Base-by-base conservation (phyloP, 2,888 invertebrate species). In the Agrochola macilenta region DNA sequence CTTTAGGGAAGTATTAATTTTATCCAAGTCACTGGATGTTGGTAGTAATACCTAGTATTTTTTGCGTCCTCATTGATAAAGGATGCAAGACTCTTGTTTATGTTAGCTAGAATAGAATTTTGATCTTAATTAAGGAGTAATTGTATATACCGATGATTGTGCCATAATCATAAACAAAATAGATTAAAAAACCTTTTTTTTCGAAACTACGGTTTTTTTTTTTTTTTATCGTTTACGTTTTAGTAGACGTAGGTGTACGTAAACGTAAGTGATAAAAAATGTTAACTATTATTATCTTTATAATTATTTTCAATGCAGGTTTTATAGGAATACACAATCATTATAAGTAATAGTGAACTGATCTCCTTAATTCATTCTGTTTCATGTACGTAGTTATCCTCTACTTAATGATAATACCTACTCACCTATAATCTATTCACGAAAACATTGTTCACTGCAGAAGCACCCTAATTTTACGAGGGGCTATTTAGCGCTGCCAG, bases 401-500 rank as follows among this genome's bases (percentile, higher is more conserved):
- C 12, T 49, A 8, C 8, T 4, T 20, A 71, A 46, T 70, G 3
- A 5, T 23, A 64, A 23, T 43, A 61, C 23, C 14, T 35, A 74
- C 17, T 14, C 60, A 76, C 30, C n/a, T n/a, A n/a, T n/a, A n/a
- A n/a, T n/a, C 23, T 49, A 57, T 43, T 63, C 54, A 81, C 26
- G 57, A 64, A 54, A 61, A 60, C 76, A 69, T 60, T 60, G 30
- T 63, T 60, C 54, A 43, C 46, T 71, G 66, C 63, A 81, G 65
- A n/a, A 61, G 60, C 58, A 60, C 39, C 58, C 43, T 26, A 69
- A 77, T 63, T 81, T 71, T 30, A 68, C 35, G 72, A 65, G 54
- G 11, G 23, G 69, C 78, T 81, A 58, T 78, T 82, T 73, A 73
- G 69, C 61, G 52, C 82, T 65, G 12, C 43, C 64, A 78, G 69